These are phyloP conservation scores for Melanostoma scalare DNA, from an alignment of 2,888 invertebrate genomes.

Conservation along the genomic window DNA sequence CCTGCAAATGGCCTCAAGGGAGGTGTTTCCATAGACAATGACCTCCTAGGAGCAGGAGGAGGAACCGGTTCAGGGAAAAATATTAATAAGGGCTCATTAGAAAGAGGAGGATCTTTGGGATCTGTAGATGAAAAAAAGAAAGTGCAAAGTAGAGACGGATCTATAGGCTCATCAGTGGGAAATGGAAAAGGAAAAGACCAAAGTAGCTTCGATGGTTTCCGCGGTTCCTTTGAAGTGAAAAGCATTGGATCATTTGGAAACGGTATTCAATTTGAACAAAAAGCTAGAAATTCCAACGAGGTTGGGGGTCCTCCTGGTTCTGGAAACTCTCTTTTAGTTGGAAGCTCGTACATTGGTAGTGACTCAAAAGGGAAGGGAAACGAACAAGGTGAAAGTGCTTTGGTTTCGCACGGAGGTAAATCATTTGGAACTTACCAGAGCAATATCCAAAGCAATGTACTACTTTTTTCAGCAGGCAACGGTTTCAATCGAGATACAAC, in stretches of 20 bases:
- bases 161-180: constrained; percentile 46
- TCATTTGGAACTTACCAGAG: background rate
- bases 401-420: too few relatives aligned
- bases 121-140: constrained; percentile 43
- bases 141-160: constrained; percentile 51
- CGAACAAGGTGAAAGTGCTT: too few relatives aligned
- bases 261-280: too few relatives aligned
- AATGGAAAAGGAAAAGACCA: constrained; percentile 66
- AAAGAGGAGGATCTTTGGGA: constrained; percentile 13
- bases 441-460: background rate
- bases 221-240: too few relatives aligned
- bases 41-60: constrained; percentile 64
- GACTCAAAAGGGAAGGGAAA: too few relatives aligned
- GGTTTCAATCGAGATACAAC: constrained; percentile 26
- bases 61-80: constrained; percentile 73
- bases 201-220: background rate
- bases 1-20: constrained; percentile 65
- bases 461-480: constrained; percentile 7
- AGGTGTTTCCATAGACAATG: constrained; percentile 56
- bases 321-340: too few relatives aligned
- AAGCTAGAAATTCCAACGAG: too few relatives aligned
- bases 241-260: too few relatives aligned
- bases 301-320: too few relatives aligned
- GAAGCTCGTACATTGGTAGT: too few relatives aligned
- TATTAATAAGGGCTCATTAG: constrained; percentile 67